Evolutionary conservation across 2,888 invertebrate genomes (phyloP), one percentile per base, ranked within the genome.

Genomic region (Plagodis dolabraria): DNA sequence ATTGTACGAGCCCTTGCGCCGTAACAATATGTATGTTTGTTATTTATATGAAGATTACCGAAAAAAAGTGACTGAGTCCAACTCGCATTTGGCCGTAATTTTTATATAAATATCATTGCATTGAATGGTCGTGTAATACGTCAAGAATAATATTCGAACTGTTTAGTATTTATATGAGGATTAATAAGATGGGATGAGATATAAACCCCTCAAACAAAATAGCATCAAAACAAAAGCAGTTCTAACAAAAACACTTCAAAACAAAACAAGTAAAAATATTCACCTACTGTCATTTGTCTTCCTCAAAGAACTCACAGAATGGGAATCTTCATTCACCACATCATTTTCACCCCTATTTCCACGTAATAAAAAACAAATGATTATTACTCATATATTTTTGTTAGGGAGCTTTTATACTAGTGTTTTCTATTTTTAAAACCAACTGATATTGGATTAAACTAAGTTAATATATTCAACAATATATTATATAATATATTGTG

Each of bases 341-440:
- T 72, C 67, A 75, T 77, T 78, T 67, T 76, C 76, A 69, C 74
- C 76, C 79, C 71, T 80, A 76, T 77, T 81, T 80, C 79, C 77
- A 74, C 68, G 75, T 79, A 68, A 83, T 83, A 84, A 82, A 83
- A 80, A 79, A 76, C 76, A 80, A 84, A 83, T 78, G 78, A 77
- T 77, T 78, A 75, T 60, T 72, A 60, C 70, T 67, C 65, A 72
- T 71, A 66, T 69, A 71, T 69, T 57, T 47, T 33, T 5, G 43
- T 45, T 59, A 69, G 53, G 68, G 42, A 38, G 60, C 36, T 58
- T 71, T 68, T 47, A 67, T 34, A 49, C 49, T 58, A 46, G 45
- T 22, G 22, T 22, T 22, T 22, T 22, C 49, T 7, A 9, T n/a
- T n/a, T n/a, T n/a, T 38, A 38, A 9, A 9, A 8, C 8, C 9